Base-by-base conservation (phyloP, 92 coral and sea anemone genomes). In the Epizoanthus scotinus region DNA sequence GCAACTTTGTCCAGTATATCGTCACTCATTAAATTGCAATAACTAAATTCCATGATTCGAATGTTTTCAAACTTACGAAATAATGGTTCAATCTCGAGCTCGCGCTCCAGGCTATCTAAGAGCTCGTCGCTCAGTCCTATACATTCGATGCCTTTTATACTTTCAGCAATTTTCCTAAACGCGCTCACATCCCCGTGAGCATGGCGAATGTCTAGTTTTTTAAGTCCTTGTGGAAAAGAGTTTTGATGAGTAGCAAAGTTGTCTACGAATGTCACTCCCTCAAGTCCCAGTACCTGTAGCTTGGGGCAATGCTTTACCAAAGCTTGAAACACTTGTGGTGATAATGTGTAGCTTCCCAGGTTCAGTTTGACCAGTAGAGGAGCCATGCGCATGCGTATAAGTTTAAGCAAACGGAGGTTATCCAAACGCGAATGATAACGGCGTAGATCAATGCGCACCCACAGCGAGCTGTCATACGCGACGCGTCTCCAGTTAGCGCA, bases 401-500 rank as follows among this genome's bases (percentile, higher is more conserved):
- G 87, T 38, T 85, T 85, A 19, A 89, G 82, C n/a, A 95, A 90
- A 24, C 89, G 80, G 25, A 84, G n/a, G 72, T 93, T 97, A 53
- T 90, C 88, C 66, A 95, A 58, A n/a, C 53, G 78, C 15, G 87
- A 84, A 36, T 86, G 90, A 63, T 88, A 93, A 10, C 84, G 89
- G 26, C 91, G 90, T 26, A 95, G 77, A 77, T 91, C 93, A 2
- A 93, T 92, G 5, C 78, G 68, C 69, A 75, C 78, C 99, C 99
- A 95, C 70, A 93, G 71, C 6, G 92, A 84, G 67, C 98, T 89
- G 89, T 95, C 99, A 66, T 90, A 84, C 2, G 99, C 92, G 8
- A 95, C 84, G 8, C 87, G 87, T n/a, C 89, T 74, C 98, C 98
- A 93, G 25, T 79, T 86, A 15, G 77, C 53, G 73, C 97, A 91